Base-by-base conservation (phyloP, 1,140 invertebrate genomes). In the Hormaphis cornu region DNA sequence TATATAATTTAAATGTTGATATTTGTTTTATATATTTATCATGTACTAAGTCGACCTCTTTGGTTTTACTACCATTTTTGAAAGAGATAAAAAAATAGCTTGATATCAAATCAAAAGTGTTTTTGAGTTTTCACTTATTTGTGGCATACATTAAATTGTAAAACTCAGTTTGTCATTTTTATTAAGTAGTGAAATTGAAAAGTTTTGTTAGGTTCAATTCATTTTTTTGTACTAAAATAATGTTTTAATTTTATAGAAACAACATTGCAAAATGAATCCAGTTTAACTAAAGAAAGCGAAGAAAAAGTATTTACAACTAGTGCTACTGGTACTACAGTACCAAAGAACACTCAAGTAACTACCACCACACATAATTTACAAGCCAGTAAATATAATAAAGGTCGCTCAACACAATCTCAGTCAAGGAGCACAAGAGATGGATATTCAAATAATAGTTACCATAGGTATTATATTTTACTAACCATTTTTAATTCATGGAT, bases 361-460 rank as follows among this genome's bases (percentile, higher is more conserved):
- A 44, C 28, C n/a, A 63, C 9, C 33, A 24, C 10, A 9, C 50
- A 48, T 24, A 66, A 48, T 66, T 4, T 30, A 4, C 40, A 50
- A 20, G 3, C 28, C 1, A 50, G 24, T 35, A 66, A 66, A 46
- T 66, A 66, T 66, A 50, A 66, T 20, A 66, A 50, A n/a, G 61
- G 61, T 24, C 61, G 61, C 24, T 18, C 44, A 30, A 50, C 50
- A 48, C 61, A 66, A 16, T 48, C 61, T 66, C 61, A 66, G 1
- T 6, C 44, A n/a, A 66, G 42, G 14, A 66, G 20, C 22, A n/a
- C 20, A 4, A 37, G 54, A 1, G 54, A 58, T 26, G 54, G 54
- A 58, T 14, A 58, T 40, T 24, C 40, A 37, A 58, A 58, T 40
- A 58, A 24, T 40, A 58, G 20, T 58, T 58, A 40, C 16, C 16